Evolutionary conservation across 1,140 invertebrate genomes (phyloP).

Genomic region (Myzus persicae): DNA sequence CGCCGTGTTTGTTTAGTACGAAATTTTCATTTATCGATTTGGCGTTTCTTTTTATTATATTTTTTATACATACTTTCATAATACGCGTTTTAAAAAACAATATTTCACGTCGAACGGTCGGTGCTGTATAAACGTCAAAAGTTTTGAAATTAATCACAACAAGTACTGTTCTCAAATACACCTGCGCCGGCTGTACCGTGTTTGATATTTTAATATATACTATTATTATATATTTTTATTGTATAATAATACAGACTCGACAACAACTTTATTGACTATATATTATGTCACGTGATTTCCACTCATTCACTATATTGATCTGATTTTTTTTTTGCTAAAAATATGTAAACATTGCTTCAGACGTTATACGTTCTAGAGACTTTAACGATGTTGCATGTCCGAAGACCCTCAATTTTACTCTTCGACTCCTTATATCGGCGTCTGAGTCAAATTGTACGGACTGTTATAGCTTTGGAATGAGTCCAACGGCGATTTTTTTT

Average conservation of each 20-base stretch:
- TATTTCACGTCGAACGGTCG: background rate
- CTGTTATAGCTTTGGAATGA: background rate
- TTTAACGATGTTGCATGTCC: background rate
- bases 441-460: no score
- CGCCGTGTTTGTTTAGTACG: background rate
- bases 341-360: no score
- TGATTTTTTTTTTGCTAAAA: background rate
- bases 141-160: constrained; percentile 11
- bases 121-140: background rate
- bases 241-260: background rate
- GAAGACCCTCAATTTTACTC: background rate
- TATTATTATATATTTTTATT: background rate
- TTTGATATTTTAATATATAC: background rate
- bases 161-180: background rate
- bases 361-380: background rate
- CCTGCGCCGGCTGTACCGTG: background rate
- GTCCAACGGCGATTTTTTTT: background rate
- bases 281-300: background rate
- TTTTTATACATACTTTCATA: background rate
- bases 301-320: background rate
- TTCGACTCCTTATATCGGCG: background rate
- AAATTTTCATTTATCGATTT: constrained; percentile 3
- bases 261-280: constrained; percentile 1
- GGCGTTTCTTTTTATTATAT: background rate
- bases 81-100: background rate